phyloP scores from a whole-genome alignment of 2,888 invertebrate species.

The Spilarctia lutea region DNA sequence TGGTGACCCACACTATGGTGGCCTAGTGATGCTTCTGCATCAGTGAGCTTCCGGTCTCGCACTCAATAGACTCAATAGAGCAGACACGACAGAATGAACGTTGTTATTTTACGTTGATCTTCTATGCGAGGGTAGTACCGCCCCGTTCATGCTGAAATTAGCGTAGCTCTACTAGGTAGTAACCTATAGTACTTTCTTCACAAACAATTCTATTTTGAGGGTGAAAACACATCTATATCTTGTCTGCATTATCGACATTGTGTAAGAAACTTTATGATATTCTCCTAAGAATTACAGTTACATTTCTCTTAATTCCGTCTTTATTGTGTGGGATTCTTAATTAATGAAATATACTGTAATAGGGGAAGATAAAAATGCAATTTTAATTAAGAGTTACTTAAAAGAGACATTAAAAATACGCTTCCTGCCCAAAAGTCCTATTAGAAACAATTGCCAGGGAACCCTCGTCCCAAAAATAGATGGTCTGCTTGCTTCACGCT shows the following conservation, averaged over 20 bases:
- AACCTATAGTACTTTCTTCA: no score
- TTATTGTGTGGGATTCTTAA: not conserved
- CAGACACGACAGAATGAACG: no score
- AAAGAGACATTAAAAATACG: constrained; percentile 42
- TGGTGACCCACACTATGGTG: no score
- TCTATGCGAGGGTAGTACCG: no score
- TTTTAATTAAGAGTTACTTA: constrained; percentile 40
- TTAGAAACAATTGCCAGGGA: constrained; percentile 57
- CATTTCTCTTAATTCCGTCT: not conserved
- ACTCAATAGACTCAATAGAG: no score
- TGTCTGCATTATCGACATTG: no score
- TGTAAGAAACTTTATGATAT: no score
- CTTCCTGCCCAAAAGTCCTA: constrained; percentile 47
- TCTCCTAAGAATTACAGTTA: not conserved
- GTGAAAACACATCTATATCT: not conserved
- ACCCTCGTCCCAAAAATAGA: constrained; percentile 47
- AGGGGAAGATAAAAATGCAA: constrained; percentile 33
- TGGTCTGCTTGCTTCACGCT: constrained; percentile 18
- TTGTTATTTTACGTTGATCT: no score
- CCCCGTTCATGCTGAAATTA: no score
- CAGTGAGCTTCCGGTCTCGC: no score
- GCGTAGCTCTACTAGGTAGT: no score
- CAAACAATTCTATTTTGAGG: not conserved
- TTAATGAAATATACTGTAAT: constrained; percentile 9
- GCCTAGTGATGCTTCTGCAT: no score